phyloP scores from a whole-genome alignment of 2,113 vertebrate species.

The Harpagus bidentatus region DNA sequence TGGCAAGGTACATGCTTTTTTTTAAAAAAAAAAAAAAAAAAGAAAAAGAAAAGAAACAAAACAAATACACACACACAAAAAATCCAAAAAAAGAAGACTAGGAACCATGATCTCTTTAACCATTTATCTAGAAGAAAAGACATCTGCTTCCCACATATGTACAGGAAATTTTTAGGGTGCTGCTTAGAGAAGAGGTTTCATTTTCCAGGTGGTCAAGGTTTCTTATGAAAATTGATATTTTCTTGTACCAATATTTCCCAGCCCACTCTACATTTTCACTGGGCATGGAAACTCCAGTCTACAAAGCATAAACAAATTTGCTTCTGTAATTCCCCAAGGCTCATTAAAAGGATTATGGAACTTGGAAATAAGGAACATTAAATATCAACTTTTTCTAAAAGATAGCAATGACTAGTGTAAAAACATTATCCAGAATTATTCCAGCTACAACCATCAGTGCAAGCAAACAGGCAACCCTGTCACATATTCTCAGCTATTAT shows the following conservation, averaged over 20 bases:
- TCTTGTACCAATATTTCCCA: neutral
- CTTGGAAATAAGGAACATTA: neutral
- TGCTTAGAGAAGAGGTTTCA: neutral
- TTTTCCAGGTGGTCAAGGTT: neutral
- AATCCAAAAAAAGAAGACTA: neutral
- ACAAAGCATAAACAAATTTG: neutral
- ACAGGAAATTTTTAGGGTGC: neutral
- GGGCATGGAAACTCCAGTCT: neutral
- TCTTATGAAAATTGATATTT: neutral
- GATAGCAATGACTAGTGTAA: neutral
- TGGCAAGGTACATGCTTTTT: neutral
- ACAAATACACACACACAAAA: too few species aligned
- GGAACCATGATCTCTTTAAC: neutral
- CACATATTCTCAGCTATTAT: neutral
- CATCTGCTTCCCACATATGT: neutral
- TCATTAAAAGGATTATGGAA: neutral
- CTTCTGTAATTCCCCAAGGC: neutral
- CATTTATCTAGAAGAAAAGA: neutral
- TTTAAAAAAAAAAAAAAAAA: too few species aligned
- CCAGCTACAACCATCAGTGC: neutral
- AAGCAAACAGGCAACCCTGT: neutral
- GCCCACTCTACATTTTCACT: neutral
- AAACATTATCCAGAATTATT: neutral
- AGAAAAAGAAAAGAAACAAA: neutral
- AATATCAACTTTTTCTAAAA: neutral